Evolutionary conservation across 1,140 invertebrate species (phyloP).

Genomic region (Cyclargus thomasi): DNA sequence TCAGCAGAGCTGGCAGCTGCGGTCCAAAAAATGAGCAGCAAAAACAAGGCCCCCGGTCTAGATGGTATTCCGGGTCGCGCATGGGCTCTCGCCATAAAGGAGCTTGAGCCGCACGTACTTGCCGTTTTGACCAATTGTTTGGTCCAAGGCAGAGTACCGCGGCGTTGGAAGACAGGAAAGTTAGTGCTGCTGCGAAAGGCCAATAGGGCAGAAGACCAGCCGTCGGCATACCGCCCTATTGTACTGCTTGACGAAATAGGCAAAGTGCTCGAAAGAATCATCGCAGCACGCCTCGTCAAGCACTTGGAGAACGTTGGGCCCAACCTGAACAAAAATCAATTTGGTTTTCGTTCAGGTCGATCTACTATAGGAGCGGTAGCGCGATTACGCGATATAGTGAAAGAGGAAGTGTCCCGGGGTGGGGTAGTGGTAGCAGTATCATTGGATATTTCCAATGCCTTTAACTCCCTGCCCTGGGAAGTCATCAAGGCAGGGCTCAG

Average conservation of each 20-base stretch:
- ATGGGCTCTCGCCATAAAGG: not conserved
- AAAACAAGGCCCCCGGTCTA: not conserved
- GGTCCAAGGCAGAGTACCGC: not conserved
- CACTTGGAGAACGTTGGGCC: conserved; percentile 9
- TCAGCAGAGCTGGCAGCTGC: not conserved
- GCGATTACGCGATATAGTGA: not conserved
- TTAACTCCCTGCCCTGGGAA: too few relatives aligned
- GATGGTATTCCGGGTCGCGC: not conserved
- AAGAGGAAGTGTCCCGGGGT: not conserved
- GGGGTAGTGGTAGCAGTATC: not conserved
- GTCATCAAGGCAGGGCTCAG: too few relatives aligned
- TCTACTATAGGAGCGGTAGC: conserved; percentile 15
- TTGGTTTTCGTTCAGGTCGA: not conserved
- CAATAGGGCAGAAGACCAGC: not conserved
- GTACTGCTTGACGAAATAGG: not conserved
- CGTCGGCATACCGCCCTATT: not conserved
- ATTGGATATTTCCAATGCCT: too few relatives aligned
- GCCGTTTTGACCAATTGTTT: not conserved
- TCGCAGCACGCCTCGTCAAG: not conserved
- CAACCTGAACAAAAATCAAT: conserved; percentile 11
- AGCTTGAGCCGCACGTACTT: not conserved
- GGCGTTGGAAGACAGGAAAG: not conserved
- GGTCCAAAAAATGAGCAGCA: not conserved
- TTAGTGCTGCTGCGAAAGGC: not conserved
- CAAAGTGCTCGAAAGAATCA: not conserved